A percentile compares a stretch with the other conserved stretches of the same genome.
These are phyloP conservation scores for Lepetodrilus schrolli DNA, from an alignment of 2,888 invertebrate genomes.

Conservation along the genomic window DNA sequence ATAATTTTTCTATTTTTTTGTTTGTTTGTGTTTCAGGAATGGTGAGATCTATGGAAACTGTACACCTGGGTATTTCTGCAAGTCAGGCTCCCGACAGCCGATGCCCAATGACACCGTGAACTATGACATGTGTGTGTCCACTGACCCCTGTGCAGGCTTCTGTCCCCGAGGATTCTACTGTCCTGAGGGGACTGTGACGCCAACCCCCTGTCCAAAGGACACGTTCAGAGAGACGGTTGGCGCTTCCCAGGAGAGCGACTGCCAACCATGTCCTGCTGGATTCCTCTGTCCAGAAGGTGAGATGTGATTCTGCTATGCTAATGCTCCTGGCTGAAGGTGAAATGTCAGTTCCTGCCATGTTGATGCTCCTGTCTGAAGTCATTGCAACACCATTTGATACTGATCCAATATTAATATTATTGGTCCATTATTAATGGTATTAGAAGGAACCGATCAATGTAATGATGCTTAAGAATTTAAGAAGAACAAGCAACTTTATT, in stretches of 20 bases:
- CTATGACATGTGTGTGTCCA: constrained; percentile 51
- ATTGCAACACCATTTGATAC: too few species aligned
- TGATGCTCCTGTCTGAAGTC: too few species aligned
- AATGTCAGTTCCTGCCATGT: too few species aligned
- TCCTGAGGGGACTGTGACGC: constrained; percentile 57
- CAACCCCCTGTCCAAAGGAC: constrained; percentile 68
- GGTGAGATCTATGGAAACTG: constrained; percentile 68
- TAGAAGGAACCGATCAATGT: too few species aligned
- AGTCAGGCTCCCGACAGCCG: constrained; percentile 64
- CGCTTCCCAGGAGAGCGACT: constrained; percentile 61
- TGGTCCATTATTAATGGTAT: too few species aligned
- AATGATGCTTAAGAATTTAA: too few species aligned
- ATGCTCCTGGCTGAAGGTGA: too few species aligned
- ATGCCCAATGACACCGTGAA: constrained; percentile 56
- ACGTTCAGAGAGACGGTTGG: constrained; percentile 63
- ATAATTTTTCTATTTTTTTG: not conserved
- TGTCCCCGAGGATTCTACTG: constrained; percentile 73
- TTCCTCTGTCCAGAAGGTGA: constrained; percentile 66
- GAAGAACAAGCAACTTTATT: too few species aligned
- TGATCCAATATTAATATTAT: too few species aligned
- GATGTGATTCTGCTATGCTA: too few species aligned
- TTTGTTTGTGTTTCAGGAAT: constrained; percentile 49
- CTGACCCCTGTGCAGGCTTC: constrained; percentile 66
- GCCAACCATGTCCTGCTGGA: constrained; percentile 70
- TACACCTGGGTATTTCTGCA: constrained; percentile 70